Base-by-base conservation (phyloP, 2,888 invertebrate genomes). In the Blastobasis lacticolella region DNA sequence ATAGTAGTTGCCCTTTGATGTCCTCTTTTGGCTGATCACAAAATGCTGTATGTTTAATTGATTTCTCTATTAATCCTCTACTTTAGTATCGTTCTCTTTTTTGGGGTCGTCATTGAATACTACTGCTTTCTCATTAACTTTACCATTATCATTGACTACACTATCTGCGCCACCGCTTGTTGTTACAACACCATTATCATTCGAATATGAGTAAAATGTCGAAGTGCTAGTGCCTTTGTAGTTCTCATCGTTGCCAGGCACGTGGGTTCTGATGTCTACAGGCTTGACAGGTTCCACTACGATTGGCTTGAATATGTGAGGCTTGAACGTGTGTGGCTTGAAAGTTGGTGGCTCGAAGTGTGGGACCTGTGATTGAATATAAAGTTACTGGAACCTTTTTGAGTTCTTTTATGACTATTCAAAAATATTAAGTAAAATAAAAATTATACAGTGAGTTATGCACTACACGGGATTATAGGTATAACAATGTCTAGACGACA, bases 81-180 rank as follows among this genome's bases (percentile, higher is more conserved):
- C 23, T 23, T 23, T 23, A 23, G 23, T 3, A 23, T 23, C 23
- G 23, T 41, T 4, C 4, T 9, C 41, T 2, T 9, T 41, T 2
- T 41, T 41, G 41, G 9, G 41, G 9, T 9, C 9, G 4, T 41
- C 41, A 9, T 41, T 41, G 9, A 41, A 7, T 1, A 41, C 41
- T 9, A 8, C 41, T 41, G 41, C 41, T 23, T 23, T 23, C 23
- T 23, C 23, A 23, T 23, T 23, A 1, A 92, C 68, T 67, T 90
- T 90, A 54, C 93, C 93, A 69, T 93, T 91, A 63, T 92, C 90
- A 64, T 93, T 92, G 5, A 91, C 75, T 1, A 90, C 85, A 1
- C 90, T 90, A 10, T 88, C 75, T 1, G 91, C 87, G 40, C 83
- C 83, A 56, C 91, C 90, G 48, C 78, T 81, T 47, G 75, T 79